Base-by-base conservation (phyloP, 1,140 invertebrate genomes). In the Lasioglossum albipes region DNA sequence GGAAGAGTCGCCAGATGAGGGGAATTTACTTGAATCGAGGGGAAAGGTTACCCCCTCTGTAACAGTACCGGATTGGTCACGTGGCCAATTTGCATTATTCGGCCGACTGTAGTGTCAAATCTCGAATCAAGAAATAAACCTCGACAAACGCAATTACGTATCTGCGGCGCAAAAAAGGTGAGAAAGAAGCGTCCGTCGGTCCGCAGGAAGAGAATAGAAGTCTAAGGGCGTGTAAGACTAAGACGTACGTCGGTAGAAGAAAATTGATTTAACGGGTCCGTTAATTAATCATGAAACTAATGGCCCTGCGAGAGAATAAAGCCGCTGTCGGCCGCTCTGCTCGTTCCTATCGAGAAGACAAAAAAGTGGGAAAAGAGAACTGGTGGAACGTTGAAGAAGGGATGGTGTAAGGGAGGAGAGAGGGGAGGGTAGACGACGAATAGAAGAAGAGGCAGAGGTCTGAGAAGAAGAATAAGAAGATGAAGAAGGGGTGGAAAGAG, bases 221-320 rank as follows among this genome's bases (percentile, higher is more conserved):
- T 75, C 36, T 45, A 59, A 54, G 36, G 22, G 20, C 42, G 20
- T 61, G 57, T 49, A 67, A 54, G 67, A 59, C 66, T 74, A 66
- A 84, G 71, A 59, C 66, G 49, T 68, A 84, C 71, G 79, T 84
- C 77, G 49, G 77, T 61, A 41, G 54, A 49, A 54, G 68, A 69
- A 79, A 68, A 84, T 85, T 83, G 72, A 79, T 66, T 75, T 71
- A 75, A 67, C 45, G 71, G 65, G 82, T 86, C 76, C 72, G 84
- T 86, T 88, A 88, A 88, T 88, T 88, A 88, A 88, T 88, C 82
- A 79, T 36, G 41, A 67, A 70, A 74, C 78, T 86, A 86, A 88
- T 86, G 82, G 73, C 64, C 16, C 57, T 54, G 61, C 22, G 70
- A 84, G 76, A 81, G 76, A 81, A 81, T 84, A 85, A 88, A 87